Evolutionary conservation across 2,888 invertebrate genomes (phyloP).

Genomic region (Litoditis marina): DNA sequence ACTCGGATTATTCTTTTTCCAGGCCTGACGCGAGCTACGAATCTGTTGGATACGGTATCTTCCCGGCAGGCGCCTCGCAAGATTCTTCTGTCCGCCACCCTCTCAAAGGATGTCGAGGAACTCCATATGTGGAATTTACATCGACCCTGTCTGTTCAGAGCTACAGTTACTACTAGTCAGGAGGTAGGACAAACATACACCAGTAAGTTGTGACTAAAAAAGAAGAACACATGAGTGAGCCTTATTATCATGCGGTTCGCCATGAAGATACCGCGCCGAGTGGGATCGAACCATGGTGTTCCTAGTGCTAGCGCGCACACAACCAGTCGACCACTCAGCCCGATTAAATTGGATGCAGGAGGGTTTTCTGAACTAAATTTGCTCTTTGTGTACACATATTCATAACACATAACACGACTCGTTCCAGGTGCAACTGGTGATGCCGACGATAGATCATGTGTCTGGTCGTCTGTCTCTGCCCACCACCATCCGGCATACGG

Average conservation of each 20-base stretch:
- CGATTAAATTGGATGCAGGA: too few relatives aligned
- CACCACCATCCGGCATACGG: conserved; percentile 22
- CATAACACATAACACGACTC: background rate
- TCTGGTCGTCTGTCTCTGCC: conserved; percentile 32
- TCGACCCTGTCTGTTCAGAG: conserved; percentile 79
- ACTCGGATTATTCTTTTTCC: background rate
- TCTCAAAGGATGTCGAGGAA: conserved; percentile 79
- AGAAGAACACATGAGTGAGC: too few relatives aligned
- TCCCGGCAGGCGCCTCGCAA: conserved; percentile 70
- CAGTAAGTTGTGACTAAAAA: too few relatives aligned
- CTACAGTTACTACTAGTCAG: conserved; percentile 26
- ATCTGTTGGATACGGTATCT: conserved; percentile 1
- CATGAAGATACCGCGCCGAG: too few relatives aligned
- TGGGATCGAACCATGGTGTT: too few relatives aligned
- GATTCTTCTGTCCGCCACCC: conserved; percentile 90
- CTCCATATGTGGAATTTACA: conserved; percentile 82
- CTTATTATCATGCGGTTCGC: too few relatives aligned
- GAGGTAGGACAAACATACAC: too few relatives aligned
- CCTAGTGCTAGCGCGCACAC: too few relatives aligned
- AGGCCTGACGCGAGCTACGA: conserved; percentile 6
- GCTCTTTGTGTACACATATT: too few relatives aligned
- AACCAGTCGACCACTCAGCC: too few relatives aligned
- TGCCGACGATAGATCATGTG: conserved; percentile 24
- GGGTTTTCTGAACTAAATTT: too few relatives aligned
- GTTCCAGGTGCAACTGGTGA: conserved; percentile 19